Evolutionary conservation across 2,113 vertebrate genomes (phyloP).

Genomic region (Prolemur simus): DNA sequence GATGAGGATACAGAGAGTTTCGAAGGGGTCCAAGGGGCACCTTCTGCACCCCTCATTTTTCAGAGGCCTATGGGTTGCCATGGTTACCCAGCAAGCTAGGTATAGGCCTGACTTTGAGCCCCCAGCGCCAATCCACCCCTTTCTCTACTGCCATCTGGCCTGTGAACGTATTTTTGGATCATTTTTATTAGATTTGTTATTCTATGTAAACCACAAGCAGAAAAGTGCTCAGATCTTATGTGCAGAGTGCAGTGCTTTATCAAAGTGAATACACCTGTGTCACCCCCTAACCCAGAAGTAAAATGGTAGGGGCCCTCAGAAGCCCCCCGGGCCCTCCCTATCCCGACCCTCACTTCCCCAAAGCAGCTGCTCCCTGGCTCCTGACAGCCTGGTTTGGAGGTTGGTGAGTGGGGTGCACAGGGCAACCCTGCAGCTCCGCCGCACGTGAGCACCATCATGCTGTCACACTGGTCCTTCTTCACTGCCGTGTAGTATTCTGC

Average conservation of each 20-base stretch:
- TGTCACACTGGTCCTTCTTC: rapidly evolving
- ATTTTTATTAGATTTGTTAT: not conserved
- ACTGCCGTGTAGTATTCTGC: rapidly evolving
- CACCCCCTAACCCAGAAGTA: rapidly evolving
- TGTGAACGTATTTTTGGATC: rapidly evolving
- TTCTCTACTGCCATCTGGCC: rapidly evolving
- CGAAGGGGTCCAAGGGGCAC: not conserved
- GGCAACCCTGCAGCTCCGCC: not conserved
- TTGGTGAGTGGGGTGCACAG: rapidly evolving
- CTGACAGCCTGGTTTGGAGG: not conserved
- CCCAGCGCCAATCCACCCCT: too few relatives aligned
- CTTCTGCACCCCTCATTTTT: not conserved
- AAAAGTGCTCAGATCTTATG: not conserved
- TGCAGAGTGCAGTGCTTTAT: rapidly evolving
- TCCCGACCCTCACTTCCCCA: rapidly evolving
- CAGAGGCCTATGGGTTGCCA: not conserved
- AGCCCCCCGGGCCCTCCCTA: rapidly evolving
- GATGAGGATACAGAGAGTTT: not conserved
- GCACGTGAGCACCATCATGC: not conserved
- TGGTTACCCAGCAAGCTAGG: not conserved
- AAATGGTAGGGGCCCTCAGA: not conserved
- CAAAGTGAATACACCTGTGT: not conserved
- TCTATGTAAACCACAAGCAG: not conserved
- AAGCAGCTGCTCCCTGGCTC: not conserved
- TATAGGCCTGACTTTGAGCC: rapidly evolving